Evolutionary conservation across 2,888 invertebrate species (phyloP).

Genomic region (Ectropis crepuscularia): DNA sequence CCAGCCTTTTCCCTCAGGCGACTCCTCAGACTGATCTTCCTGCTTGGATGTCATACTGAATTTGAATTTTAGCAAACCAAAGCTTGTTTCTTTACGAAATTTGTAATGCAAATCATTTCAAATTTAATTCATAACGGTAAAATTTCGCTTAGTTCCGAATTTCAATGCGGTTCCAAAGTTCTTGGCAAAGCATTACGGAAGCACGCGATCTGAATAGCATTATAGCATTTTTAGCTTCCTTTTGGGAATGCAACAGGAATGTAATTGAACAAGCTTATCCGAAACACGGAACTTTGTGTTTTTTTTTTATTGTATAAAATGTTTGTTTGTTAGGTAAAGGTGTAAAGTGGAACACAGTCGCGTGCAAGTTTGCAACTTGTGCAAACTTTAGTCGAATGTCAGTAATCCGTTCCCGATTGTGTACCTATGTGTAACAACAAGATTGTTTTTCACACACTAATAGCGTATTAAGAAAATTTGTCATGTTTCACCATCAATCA

Average conservation of each 20-base stretch:
- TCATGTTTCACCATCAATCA: too few species aligned
- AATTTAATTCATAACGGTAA: constrained; percentile 18
- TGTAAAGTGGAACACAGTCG: too few species aligned
- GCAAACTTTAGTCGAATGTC: too few species aligned
- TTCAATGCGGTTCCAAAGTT: constrained; percentile 15
- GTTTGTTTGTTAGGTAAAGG: too few species aligned
- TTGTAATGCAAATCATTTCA: constrained; percentile 8
- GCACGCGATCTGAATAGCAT: constrained; percentile 2
- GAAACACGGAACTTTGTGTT: too few species aligned
- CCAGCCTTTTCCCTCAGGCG: too few species aligned
- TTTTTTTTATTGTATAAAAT: too few species aligned
- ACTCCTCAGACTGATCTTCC: neutral
- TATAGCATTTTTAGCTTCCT: neutral
- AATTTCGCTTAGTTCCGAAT: constrained; percentile 16
- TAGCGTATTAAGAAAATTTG: too few species aligned
- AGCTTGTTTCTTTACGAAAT: constrained; percentile 2
- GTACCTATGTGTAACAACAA: too few species aligned
- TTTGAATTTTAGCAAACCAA: neutral
- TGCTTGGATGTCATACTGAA: neutral
- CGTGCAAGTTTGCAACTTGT: too few species aligned
- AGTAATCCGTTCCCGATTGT: too few species aligned
- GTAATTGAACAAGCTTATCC: neutral
- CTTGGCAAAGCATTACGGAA: constrained; percentile 14
- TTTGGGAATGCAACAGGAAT: neutral
- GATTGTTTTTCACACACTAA: too few species aligned